Evolutionary conservation across 2,888 invertebrate genomes (phyloP).

Genomic region (Ochropleura plecta): DNA sequence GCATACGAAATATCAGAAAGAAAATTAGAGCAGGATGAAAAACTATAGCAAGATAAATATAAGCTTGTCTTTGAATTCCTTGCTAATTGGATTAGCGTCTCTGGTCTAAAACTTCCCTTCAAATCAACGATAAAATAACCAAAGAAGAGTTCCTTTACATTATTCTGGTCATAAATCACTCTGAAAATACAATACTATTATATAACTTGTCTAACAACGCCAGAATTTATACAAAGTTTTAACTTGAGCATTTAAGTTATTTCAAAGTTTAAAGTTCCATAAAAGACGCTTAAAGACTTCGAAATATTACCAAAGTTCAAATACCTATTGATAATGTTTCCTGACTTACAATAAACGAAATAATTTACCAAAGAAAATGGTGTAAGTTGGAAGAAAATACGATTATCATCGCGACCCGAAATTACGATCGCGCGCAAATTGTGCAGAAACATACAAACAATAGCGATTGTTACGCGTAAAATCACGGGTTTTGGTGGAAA

Average conservation of each 20-base stretch:
- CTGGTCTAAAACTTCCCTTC: background rate
- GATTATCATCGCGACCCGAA: constrained; percentile 45
- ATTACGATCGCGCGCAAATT: constrained; percentile 48
- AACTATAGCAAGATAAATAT: background rate
- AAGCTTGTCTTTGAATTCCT: background rate
- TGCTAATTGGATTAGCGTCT: constrained; percentile 6
- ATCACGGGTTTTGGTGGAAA: constrained; percentile 53
- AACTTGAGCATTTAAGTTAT: constrained; percentile 41
- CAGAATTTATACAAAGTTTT: constrained; percentile 40
- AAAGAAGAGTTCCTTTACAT: constrained; percentile 20
- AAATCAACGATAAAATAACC: constrained; percentile 11
- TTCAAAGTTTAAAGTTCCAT: constrained; percentile 36
- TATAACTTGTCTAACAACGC: constrained; percentile 31
- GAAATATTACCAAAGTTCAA: constrained; percentile 45
- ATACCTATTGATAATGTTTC: constrained; percentile 37
- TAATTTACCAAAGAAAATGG: constrained; percentile 36
- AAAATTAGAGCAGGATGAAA: background rate
- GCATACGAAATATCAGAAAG: background rate
- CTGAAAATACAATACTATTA: constrained; percentile 45
- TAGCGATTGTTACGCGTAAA: constrained; percentile 51
- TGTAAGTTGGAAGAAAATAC: constrained; percentile 26
- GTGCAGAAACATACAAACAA: constrained; percentile 62
- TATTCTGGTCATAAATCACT: constrained; percentile 38
- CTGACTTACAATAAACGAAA: constrained; percentile 27
- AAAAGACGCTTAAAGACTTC: constrained; percentile 44